Evolutionary conservation across 1,140 invertebrate species (phyloP).

Genomic region (Tetramorium alpestre): DNA sequence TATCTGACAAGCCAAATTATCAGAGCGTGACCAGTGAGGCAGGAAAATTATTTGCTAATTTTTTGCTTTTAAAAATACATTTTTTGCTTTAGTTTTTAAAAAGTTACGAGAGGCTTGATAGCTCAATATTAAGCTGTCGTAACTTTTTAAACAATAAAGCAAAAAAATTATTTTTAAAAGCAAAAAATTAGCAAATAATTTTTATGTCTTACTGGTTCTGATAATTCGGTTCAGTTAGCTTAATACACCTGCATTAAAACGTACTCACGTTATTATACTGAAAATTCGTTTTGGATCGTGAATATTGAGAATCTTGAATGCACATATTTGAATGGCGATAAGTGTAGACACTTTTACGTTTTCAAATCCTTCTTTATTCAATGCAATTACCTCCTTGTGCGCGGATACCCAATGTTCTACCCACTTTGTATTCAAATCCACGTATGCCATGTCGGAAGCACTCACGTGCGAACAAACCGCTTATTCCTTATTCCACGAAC

Average conservation of each 20-base stretch:
- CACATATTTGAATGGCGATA: slow-evolving; percentile 54
- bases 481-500: slow-evolving; percentile 73
- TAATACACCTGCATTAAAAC: not conserved
- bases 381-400: slow-evolving; percentile 68
- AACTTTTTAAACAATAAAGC: no score
- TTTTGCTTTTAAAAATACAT: no score
- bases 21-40: no score
- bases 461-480: slow-evolving; percentile 72
- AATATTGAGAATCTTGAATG: slow-evolving; percentile 57
- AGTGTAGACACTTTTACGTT: slow-evolving; percentile 56
- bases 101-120: no score
- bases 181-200: no score
- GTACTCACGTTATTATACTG: slow-evolving; percentile 31
- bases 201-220: no score
- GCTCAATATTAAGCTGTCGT: no score
- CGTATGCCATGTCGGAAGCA: slow-evolving; percentile 71
- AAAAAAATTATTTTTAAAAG: no score
- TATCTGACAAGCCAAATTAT: no score
- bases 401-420: slow-evolving; percentile 54
- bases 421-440: slow-evolving; percentile 73
- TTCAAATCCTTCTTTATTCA: slow-evolving; percentile 71
- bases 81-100: no score
- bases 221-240: no score
- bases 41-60: no score
- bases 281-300: slow-evolving; percentile 57